Evolutionary conservation across 2,113 vertebrate genomes (phyloP).

Genomic region (Laterallus jamaicensis): DNA sequence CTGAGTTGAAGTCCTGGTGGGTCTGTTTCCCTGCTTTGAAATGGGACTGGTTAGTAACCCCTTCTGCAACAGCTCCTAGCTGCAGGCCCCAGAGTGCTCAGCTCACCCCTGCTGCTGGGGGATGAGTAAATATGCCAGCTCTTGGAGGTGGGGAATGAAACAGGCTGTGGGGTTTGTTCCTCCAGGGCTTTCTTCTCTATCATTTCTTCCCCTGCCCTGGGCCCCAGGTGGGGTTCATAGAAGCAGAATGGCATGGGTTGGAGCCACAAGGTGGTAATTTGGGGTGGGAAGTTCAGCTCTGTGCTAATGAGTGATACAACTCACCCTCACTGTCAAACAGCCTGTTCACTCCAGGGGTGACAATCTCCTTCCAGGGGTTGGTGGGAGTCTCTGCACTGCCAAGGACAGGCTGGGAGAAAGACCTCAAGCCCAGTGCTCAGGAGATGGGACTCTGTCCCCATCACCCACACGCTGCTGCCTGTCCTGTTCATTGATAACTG

Average conservation of each 20-base stretch:
- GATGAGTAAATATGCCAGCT: not conserved
- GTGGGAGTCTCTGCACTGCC: not conserved
- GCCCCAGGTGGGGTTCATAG: not conserved
- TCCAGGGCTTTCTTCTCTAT: not conserved
- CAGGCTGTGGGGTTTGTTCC: not conserved
- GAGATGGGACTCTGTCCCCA: not conserved
- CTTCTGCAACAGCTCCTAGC: not conserved
- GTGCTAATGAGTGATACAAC: not conserved
- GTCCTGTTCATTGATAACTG: too few species aligned
- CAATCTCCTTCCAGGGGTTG: fast-evolving
- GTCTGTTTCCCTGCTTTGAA: not conserved
- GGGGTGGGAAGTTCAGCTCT: not conserved
- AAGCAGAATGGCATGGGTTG: too few species aligned
- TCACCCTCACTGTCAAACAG: not conserved
- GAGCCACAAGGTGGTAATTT: not conserved
- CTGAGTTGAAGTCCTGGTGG: not conserved
- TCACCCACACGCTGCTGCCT: not conserved
- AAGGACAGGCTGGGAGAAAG: not conserved
- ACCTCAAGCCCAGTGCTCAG: fast-evolving
- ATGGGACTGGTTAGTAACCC: not conserved
- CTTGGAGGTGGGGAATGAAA: not conserved
- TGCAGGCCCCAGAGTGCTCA: not conserved
- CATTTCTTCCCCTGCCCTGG: not conserved
- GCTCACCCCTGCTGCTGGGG: fast-evolving
- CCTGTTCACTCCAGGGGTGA: not conserved